A percentile compares a stretch with the other conserved stretches of the same genome.
Evolutionary conservation across 2,888 invertebrate genomes (phyloP).

Genomic region (Stictocephala bisonia): DNA sequence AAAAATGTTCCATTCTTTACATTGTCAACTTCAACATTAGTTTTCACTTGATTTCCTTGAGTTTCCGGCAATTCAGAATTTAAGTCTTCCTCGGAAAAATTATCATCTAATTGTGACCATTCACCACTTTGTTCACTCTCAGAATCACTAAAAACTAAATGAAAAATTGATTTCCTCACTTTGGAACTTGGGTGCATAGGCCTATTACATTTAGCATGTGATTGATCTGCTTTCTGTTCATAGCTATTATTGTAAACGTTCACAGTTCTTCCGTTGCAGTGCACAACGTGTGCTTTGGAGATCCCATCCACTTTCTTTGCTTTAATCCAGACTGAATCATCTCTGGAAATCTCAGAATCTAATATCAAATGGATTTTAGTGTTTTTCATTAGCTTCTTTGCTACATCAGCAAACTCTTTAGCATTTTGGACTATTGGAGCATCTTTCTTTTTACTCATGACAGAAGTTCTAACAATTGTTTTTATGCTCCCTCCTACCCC

Average conservation of each 20-base stretch:
- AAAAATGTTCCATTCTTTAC: not conserved
- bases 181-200: no score
- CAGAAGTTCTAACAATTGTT: slow-evolving; percentile 24
- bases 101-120: no score
- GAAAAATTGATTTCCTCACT: no score
- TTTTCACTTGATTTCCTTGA: not conserved
- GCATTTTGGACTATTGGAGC: slow-evolving; percentile 22
- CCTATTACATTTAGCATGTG: no score
- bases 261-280: no score
- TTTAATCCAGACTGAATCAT: slow-evolving; percentile 27
- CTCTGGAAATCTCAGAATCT: slow-evolving; percentile 32
- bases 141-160: no score
- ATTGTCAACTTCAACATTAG: not conserved
- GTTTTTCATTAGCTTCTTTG: slow-evolving; percentile 9
- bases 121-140: no score
- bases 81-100: no score
- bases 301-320: not conserved
- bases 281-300: not conserved
- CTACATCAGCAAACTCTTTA: not conserved
- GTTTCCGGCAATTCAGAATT: no score
- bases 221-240: no score
- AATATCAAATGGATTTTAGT: not conserved
- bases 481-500: not conserved
- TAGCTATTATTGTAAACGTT: no score
- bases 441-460: slow-evolving; percentile 2